These are phyloP conservation scores for Eumacrocentrus americanus DNA, from an alignment of 2,888 invertebrate species.

Conservation along the genomic window DNA sequence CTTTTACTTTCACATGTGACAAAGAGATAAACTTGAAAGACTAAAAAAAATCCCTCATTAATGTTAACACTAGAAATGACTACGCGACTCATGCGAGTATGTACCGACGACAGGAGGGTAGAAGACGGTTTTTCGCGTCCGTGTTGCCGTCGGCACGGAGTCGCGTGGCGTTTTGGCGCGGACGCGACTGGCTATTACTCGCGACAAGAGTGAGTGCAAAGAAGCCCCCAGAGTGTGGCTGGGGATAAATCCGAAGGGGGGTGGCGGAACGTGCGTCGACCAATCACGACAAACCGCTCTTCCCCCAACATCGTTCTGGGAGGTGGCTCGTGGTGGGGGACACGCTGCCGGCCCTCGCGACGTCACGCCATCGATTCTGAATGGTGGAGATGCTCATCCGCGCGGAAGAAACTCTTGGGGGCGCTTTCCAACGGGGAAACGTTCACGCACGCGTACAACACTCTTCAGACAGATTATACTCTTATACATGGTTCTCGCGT, in stretches of 20 bases:
- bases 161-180: conserved; percentile 51
- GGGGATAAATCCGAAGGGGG: background rate
- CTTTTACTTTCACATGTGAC: too few relatives aligned
- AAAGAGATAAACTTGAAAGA: too few relatives aligned
- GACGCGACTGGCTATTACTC: conserved; percentile 23
- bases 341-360: conserved; percentile 31
- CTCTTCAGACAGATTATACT: conserved; percentile 25
- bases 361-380: conserved; percentile 61
- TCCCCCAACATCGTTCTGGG: conserved; percentile 40
- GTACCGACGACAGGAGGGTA: background rate
- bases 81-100: too few relatives aligned
- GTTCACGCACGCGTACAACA: conserved; percentile 25
- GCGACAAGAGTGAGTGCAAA: conserved; percentile 13
- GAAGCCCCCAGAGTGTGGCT: background rate
- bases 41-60: too few relatives aligned
- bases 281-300: conserved; percentile 19
- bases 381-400: conserved; percentile 60
- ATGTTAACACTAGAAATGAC: too few relatives aligned
- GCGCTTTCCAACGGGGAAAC: conserved; percentile 42
- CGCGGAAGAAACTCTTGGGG: conserved; percentile 61
- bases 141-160: conserved; percentile 42
- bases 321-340: conserved; percentile 38
- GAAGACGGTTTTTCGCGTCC: conserved; percentile 1
- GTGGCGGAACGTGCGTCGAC: conserved; percentile 4
- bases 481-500: background rate